A percentile compares a stretch with the other conserved stretches of the same genome.
These are phyloP conservation scores for Aurelia aurita DNA, from an alignment of 30 jellyfish, hydroid and myxozoan genomes.

Conservation along the genomic window DNA sequence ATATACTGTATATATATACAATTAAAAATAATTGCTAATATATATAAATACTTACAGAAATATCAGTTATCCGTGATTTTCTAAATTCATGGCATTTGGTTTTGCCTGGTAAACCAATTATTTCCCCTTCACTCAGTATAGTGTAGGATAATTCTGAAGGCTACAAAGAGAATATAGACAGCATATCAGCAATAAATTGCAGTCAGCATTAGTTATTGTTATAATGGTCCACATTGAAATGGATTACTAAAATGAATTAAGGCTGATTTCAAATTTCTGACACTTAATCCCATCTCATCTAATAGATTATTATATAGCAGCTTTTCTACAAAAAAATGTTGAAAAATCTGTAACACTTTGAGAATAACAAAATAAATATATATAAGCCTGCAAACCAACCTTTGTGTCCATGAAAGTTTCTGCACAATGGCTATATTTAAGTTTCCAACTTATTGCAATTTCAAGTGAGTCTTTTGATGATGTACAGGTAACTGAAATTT, in stretches of 20 bases:
- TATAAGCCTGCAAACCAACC: background rate
- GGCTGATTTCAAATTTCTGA: too few species aligned
- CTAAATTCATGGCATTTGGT: conserved; percentile 16
- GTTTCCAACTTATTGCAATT: conserved; percentile 38
- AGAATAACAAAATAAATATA: background rate
- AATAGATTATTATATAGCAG: too few species aligned
- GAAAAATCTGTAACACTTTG: too few species aligned
- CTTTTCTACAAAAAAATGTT: too few species aligned
- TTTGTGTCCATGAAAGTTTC: conserved; percentile 35
- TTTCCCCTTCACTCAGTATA: background rate
- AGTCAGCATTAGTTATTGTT: too few species aligned
- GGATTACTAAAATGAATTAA: too few species aligned
- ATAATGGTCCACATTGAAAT: too few species aligned
- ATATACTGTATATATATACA: too few species aligned
- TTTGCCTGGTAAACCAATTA: conserved; percentile 2
- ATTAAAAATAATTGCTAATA: too few species aligned
- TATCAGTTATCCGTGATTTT: background rate
- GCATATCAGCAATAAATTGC: too few species aligned
- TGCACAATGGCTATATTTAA: conserved; percentile 60
- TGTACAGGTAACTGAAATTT: conserved; percentile 35
- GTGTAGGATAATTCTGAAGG: conserved; percentile 5
- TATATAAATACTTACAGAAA: conserved; percentile 19
- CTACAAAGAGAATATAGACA: background rate
- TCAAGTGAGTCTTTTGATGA: conserved; percentile 37
- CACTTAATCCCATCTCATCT: too few species aligned